Evolutionary conservation across 2,888 invertebrate species (phyloP).

Genomic region (Drosophila ezoana): DNA sequence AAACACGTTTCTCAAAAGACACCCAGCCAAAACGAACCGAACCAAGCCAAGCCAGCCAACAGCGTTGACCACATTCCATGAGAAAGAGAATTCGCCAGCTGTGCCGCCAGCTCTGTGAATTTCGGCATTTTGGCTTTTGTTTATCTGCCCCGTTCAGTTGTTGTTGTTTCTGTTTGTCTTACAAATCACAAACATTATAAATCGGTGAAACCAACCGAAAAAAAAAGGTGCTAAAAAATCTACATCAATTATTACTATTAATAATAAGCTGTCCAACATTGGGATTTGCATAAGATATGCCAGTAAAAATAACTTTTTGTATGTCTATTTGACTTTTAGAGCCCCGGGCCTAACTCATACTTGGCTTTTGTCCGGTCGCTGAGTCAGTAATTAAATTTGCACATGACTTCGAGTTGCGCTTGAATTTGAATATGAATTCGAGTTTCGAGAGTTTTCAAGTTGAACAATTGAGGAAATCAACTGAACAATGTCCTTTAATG

Average conservation of each 20-base stretch:
- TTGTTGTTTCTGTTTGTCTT: constrained; percentile 62
- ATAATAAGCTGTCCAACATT: constrained; percentile 64
- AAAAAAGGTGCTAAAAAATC: constrained; percentile 67
- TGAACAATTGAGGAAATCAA: constrained; percentile 54
- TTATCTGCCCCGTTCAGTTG: constrained; percentile 16
- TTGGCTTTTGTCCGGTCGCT: constrained; percentile 35
- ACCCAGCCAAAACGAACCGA: constrained; percentile 16
- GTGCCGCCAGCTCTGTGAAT: constrained; percentile 25
- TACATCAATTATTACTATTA: constrained; percentile 75
- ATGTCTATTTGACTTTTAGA: constrained; percentile 18
- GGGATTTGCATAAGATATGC: constrained; percentile 49
- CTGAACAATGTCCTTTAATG: constrained; percentile 61
- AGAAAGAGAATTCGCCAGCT: constrained; percentile 72
- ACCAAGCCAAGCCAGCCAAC: constrained; percentile 16
- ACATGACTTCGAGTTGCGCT: constrained; percentile 45
- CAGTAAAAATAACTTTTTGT: constrained; percentile 5
- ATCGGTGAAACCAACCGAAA: constrained; percentile 64
- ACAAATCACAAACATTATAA: constrained; percentile 76
- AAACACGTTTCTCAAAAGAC: constrained; percentile 65
- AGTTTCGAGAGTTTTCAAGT: constrained; percentile 45
- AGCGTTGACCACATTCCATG: constrained; percentile 61
- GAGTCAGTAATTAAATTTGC: constrained; percentile 74
- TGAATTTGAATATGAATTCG: constrained; percentile 32
- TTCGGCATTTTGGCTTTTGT: constrained; percentile 34
- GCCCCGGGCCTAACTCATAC: constrained; percentile 35